A percentile compares a stretch with the other conserved stretches of the same genome.
Evolutionary conservation across 2,113 vertebrate species (phyloP).

Genomic region (rabbit (Oryctolagus cuniculus)): mOryCun1.1 NC_091438.1:96618001-96618500

Average conservation of each 20-base stretch:
- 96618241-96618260: conserved; percentile 11
- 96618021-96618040: conserved; percentile 43
- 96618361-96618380: conserved; percentile 13
- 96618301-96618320: not conserved
- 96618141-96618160: conserved; percentile 1
- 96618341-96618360: not conserved
- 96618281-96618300: not conserved
- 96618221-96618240: conserved; percentile 20
- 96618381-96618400: not conserved
- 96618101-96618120: not conserved
- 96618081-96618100: not conserved
- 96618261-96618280: not conserved
- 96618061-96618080: not conserved
- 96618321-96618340: not conserved
- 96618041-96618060: not conserved
- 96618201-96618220: conserved; percentile 39
- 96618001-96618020: not conserved
- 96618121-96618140: not conserved
- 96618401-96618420: conserved; percentile 1
- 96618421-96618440: not conserved
- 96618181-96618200: not conserved
- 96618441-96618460: not conserved
- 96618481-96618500: conserved; percentile 1
- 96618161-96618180: not conserved
- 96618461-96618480: not conserved